Conservation (phyloP, 2,797 vertebrate genomes). For the Diplodus sargus region DNA sequence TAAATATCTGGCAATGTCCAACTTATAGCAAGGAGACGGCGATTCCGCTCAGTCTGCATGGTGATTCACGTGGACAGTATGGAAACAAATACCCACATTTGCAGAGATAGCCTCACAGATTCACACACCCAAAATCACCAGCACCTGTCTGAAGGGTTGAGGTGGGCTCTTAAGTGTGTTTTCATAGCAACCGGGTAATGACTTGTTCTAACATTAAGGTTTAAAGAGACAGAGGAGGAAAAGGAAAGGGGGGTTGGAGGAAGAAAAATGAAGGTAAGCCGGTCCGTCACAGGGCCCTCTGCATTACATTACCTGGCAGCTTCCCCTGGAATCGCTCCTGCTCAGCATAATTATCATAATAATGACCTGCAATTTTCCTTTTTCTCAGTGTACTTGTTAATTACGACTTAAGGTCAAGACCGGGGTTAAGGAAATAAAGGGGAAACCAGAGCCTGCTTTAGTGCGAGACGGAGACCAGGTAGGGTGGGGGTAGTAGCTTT, state of each 20-base stretch:
- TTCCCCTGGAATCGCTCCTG: slow-evolving; percentile 70
- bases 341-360: slow-evolving; percentile 81
- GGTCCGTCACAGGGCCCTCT: slow-evolving; percentile 55
- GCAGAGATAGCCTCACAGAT: slow-evolving; percentile 42
- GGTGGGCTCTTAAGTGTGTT: slow-evolving; percentile 75
- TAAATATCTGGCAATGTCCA: slow-evolving; percentile 65
- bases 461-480: slow-evolving; percentile 29
- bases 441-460: slow-evolving; percentile 68
- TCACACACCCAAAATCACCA: slow-evolving; percentile 33
- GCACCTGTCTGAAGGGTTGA: slow-evolving; percentile 62
- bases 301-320: slow-evolving; percentile 72
- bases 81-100: slow-evolving; percentile 55
- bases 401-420: slow-evolving; percentile 73
- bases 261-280: slow-evolving; percentile 72
- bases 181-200: slow-evolving; percentile 75
- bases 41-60: slow-evolving; percentile 60
- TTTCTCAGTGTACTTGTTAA: slow-evolving; percentile 83
- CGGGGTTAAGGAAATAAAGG: slow-evolving; percentile 81
- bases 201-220: slow-evolving; percentile 65
- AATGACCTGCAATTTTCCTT: slow-evolving; percentile 83
- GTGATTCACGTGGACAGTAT: slow-evolving; percentile 56
- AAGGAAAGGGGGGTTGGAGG: slow-evolving; percentile 46
- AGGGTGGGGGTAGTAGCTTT: slow-evolving; percentile 46
- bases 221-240: slow-evolving; percentile 58
- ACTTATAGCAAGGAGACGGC: slow-evolving; percentile 49